Conservation (phyloP, 1,140 invertebrate species). For the Drosophila paulistorum region DNA sequence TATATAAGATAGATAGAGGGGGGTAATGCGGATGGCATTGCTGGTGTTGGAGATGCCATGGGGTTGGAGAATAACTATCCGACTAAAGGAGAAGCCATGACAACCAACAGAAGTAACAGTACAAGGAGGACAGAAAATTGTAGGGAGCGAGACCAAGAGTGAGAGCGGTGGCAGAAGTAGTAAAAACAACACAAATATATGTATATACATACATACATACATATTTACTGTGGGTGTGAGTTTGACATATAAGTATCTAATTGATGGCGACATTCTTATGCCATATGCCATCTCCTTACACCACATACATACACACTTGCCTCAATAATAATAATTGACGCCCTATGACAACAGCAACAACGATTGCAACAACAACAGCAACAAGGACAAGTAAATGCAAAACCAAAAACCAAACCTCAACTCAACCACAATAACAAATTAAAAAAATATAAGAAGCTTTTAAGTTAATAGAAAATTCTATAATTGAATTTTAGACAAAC, state of each 20-base stretch:
- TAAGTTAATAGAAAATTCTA: slow-evolving; percentile 76
- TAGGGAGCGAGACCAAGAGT: too few relatives aligned
- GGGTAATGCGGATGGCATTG: not conserved
- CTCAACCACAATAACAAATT: slow-evolving; percentile 71
- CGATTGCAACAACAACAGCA: not conserved
- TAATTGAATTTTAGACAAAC: slow-evolving; percentile 70
- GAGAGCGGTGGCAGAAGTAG: not conserved
- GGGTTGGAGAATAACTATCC: not conserved
- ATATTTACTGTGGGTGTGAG: not conserved
- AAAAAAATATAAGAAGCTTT: slow-evolving; percentile 81
- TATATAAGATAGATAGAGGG: not conserved
- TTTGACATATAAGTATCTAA: slow-evolving; percentile 46
- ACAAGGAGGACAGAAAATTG: not conserved
- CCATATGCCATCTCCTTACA: slow-evolving; percentile 2
- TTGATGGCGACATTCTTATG: slow-evolving; percentile 60
- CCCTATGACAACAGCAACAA: slow-evolving; percentile 19
- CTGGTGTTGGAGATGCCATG: not conserved
- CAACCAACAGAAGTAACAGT: slow-evolving; percentile 9
- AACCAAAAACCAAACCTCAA: slow-evolving; percentile 14
- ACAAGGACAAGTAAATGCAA: slow-evolving; percentile 19
- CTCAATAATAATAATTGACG: slow-evolving; percentile 32
- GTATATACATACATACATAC: not conserved
- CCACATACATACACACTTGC: not conserved
- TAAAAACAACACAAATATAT: slow-evolving; percentile 1
- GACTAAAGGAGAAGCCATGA: not conserved